Evolutionary conservation across 2,113 vertebrate species (phyloP).

Genomic region (Zapornia atra): DNA sequence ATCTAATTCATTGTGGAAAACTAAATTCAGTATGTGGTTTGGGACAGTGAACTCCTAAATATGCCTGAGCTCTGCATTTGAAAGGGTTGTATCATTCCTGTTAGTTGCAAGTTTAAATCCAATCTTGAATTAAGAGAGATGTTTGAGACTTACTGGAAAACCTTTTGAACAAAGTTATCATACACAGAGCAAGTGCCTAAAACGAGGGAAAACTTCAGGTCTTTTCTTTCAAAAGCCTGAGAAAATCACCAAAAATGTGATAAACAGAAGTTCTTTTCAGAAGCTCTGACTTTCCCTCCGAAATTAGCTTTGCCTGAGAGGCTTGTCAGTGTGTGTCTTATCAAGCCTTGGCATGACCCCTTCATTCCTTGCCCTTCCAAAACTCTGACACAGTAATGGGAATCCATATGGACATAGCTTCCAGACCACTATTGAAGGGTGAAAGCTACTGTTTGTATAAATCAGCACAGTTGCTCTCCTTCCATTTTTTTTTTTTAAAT

Average conservation of each 20-base stretch:
- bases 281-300: neutral
- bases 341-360: neutral
- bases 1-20: neutral
- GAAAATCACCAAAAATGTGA: neutral
- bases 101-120: neutral
- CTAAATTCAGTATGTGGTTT: neutral
- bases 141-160: neutral
- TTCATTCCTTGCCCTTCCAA: neutral
- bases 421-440: neutral
- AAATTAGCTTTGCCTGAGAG: conserved; percentile 24
- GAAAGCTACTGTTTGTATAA: neutral
- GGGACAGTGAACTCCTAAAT: neutral
- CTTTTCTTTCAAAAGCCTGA: neutral
- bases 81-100: neutral
- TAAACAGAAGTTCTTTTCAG: conserved; percentile 26
- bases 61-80: neutral
- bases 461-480: neutral
- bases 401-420: neutral
- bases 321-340: neutral
- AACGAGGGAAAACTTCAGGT: neutral
- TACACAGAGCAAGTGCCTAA: neutral
- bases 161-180: neutral
- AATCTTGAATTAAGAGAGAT: neutral
- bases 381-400: neutral
- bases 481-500: neutral